Base-by-base conservation (phyloP, 2,113 vertebrate genomes). In the Eurystomus gularis region DNA sequence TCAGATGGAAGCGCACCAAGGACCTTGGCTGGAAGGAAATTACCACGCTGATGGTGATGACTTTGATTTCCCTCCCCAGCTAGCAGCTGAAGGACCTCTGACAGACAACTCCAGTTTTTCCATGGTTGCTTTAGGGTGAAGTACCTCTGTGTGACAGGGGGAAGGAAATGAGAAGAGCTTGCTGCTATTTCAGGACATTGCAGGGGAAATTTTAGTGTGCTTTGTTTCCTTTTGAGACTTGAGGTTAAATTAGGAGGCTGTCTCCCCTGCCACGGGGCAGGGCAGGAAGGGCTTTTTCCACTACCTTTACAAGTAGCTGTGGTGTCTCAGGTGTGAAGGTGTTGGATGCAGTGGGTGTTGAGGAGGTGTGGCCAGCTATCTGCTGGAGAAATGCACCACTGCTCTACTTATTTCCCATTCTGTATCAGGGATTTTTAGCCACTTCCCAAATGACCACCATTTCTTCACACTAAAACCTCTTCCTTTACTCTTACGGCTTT, bases 201-300 rank as follows among this genome's bases (percentile, higher is more conserved):
- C n/a, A 26, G 51, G n/a, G 93, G 93, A 86, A 96, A 93, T 65
- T 35, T 29, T 42, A 18, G 44, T 16, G 17, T 1, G 3, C 26
- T 90, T 71, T 54, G 49, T 92, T 96, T 95, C 92, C 90, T 93
- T 95, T 83, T 68, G 68, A 92, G 72, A 52, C 26, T 51, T 55
- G 14, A 65, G 51, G 84, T 93, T 83, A 75, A 81, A 60, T 62
- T 68, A 26, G 24, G 51, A 75, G 29, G 17, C 26, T 0, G 0
- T 49, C 75, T 93, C 12, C 33, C 35, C 29, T 76, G 66, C 61
- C 44, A 12, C 0, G 2, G 40, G 35, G 20, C 37, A 37, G 64
- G 57, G 48, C 52, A 37, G 35, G 37, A 44, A 60, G 37, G 35
- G 0, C 19, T 86, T 86, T 89, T 88, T 86, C 68, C 46, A 24